These are phyloP conservation scores for Eupithecia abbreviata DNA, from an alignment of 2,888 invertebrate genomes.

Conservation along the genomic window DNA sequence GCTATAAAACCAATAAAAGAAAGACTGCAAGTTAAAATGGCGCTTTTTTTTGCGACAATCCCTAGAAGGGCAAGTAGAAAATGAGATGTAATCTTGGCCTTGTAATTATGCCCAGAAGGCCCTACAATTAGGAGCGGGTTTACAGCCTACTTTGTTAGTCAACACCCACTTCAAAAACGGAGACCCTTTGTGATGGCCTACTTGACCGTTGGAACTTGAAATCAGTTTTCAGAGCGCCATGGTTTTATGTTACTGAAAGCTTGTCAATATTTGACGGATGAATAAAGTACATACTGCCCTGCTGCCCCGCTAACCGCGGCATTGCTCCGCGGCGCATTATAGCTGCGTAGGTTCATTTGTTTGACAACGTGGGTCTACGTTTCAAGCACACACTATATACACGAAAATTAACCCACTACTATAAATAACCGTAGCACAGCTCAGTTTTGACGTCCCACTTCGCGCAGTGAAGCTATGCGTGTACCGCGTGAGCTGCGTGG, in stretches of 20 bases:
- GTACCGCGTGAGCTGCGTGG: too few species aligned
- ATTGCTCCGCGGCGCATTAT: too few species aligned
- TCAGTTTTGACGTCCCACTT: too few species aligned
- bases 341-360: too few species aligned
- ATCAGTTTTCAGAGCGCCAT: conserved; percentile 47
- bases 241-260: conserved; percentile 4
- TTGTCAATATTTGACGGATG: neutral
- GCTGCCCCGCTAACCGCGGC: too few species aligned
- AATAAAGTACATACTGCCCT: neutral
- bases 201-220: conserved; percentile 46
- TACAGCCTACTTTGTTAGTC: conserved; percentile 52
- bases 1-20: conserved; percentile 58
- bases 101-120: conserved; percentile 53
- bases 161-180: conserved; percentile 52
- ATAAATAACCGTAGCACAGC: too few species aligned
- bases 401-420: too few species aligned
- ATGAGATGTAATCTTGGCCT: conserved; percentile 49
- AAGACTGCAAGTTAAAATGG: conserved; percentile 40
- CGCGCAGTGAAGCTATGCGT: too few species aligned
- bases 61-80: conserved; percentile 41
- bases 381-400: too few species aligned
- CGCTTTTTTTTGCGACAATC: conserved; percentile 47
- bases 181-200: conserved; percentile 39
- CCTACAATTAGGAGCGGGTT: conserved; percentile 52
- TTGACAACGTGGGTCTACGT: too few species aligned